A percentile compares a stretch with the other conserved stretches of the same genome.
phyloP scores from a whole-genome alignment of 2,797 vertebrate genomes.

The Denticeps clupeoides region DNA sequence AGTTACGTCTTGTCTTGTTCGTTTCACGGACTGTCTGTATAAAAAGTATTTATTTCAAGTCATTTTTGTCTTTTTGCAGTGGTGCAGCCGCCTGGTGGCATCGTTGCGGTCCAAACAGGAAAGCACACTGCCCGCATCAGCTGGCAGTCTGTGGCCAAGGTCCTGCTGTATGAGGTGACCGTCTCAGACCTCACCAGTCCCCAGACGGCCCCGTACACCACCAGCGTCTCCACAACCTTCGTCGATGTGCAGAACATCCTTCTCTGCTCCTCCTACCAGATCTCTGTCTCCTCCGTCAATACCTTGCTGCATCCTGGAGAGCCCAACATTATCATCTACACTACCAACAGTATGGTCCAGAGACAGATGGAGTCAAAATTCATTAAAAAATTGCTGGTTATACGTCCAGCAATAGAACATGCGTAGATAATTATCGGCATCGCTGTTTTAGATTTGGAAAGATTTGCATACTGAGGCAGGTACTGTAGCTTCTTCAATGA shows the following conservation, averaged over 20 bases:
- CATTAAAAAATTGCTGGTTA: too few relatives aligned
- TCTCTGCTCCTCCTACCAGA: conserved; percentile 54
- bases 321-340: conserved; percentile 35
- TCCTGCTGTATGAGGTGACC: conserved; percentile 47
- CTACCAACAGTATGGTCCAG: conserved; percentile 61
- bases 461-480: too few relatives aligned
- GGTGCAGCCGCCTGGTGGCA: conserved; percentile 40
- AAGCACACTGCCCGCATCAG: conserved; percentile 24
- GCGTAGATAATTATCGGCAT: too few relatives aligned
- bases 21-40: too few relatives aligned
- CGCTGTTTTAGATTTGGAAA: too few relatives aligned
- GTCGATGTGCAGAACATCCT: conserved; percentile 38
- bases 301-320: conserved; percentile 53
- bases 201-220: not conserved
- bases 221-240: conserved; percentile 18
- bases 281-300: conserved; percentile 57
- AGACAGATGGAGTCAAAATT: too few relatives aligned
- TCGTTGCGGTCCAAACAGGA: conserved; percentile 23
- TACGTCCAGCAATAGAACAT: too few relatives aligned
- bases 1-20: too few relatives aligned
- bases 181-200: conserved; percentile 26
- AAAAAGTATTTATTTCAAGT: too few relatives aligned
- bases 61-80: conserved; percentile 40
- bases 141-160: conserved; percentile 45
- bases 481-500: too few relatives aligned